Percentiles rank a stretch among this genome's conserved stretches.
These are phyloP conservation scores for Caenorhabditis sp. DNA, from an alignment of 2,888 invertebrate genomes.

Conservation along the genomic window DNA sequence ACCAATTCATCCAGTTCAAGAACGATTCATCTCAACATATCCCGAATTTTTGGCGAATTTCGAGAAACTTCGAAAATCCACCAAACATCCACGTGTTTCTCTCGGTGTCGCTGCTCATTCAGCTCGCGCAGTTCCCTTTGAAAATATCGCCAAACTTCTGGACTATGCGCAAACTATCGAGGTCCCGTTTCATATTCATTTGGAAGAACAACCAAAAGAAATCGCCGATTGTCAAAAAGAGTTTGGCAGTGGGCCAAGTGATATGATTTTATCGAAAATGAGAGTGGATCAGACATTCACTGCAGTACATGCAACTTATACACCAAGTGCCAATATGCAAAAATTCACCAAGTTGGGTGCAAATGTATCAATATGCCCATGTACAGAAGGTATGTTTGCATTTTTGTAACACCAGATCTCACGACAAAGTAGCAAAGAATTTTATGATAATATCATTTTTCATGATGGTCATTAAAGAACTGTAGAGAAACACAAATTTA, in stretches of 20 bases:
- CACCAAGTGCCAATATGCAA: conserved; percentile 48
- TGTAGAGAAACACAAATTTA: too few relatives aligned
- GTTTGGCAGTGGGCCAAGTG: conserved; percentile 34
- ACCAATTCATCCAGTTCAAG: conserved; percentile 55
- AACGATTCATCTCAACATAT: conserved; percentile 51
- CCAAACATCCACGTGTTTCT: conserved; percentile 19
- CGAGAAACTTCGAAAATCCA: conserved; percentile 30
- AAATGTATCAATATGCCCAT: conserved; percentile 66
- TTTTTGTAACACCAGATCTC: too few relatives aligned
- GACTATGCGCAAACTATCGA: conserved; percentile 41
- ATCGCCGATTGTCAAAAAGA: conserved; percentile 50
- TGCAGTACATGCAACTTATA: conserved; percentile 68
- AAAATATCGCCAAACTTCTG: conserved; percentile 49
- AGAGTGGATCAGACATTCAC: conserved; percentile 50
- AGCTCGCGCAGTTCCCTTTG: conserved; percentile 61
- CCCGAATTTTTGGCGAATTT: conserved; percentile 56
- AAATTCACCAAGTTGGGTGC: conserved; percentile 47
- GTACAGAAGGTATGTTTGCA: conserved; percentile 61
- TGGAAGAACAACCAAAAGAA: conserved; percentile 70
- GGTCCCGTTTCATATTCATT: conserved; percentile 68
- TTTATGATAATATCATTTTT: too few relatives aligned
- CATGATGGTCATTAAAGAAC: too few relatives aligned
- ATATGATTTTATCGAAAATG: conserved; percentile 46
- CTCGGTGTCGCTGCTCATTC: conserved; percentile 66
- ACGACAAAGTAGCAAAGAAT: too few relatives aligned